Evolutionary conservation across 2,888 invertebrate genomes (phyloP), one percentile per base, ranked within the genome.

Genomic region (Arge pagana): DNA sequence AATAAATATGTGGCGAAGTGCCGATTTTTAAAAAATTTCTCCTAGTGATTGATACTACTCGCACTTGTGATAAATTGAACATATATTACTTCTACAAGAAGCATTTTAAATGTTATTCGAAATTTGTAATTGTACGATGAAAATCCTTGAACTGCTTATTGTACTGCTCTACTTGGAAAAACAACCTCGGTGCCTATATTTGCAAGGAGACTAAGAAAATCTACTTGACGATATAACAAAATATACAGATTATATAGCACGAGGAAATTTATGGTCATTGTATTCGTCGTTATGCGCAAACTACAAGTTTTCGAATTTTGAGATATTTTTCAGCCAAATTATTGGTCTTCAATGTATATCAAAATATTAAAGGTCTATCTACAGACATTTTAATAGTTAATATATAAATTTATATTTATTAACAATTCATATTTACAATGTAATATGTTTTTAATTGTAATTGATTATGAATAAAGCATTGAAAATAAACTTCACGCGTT

Each of bases 381-480:
- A 41, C 21, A 19, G n/a, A 40, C n/a, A 50, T 42, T 41, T 33
- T 11, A 21, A 21, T 23, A 48, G 8, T n/a, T n/a, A n/a, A 37
- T 16, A 31, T 24, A 31, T 15, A 41, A 18, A 56, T 42, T 57
- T 57, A 57, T 56, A 52, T 48, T 55, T 30, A 50, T 19, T 48
- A 50, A 35, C 57, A 62, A 60, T 60, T 59, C 63, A 60, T 63
- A 62, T 65, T 61, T 63, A 65, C 60, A 64, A 63, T 58, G 48
- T 55, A 66, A 51, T 61, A 62, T 41, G 28, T 36, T 15, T 8
- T 28, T 30, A 31, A 43, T 31, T 43, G 31, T 43, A 31, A 43
- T 43, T 31, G 42, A n/a, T n/a, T n/a, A n/a, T n/a, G n/a, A 43
- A 31, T 43, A 43, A 30, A 41, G 4, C 24, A 41, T 11, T 26